These are phyloP conservation scores for Oithona nana DNA, from an alignment of 2,888 invertebrate species.

Conservation along the genomic window DNA sequence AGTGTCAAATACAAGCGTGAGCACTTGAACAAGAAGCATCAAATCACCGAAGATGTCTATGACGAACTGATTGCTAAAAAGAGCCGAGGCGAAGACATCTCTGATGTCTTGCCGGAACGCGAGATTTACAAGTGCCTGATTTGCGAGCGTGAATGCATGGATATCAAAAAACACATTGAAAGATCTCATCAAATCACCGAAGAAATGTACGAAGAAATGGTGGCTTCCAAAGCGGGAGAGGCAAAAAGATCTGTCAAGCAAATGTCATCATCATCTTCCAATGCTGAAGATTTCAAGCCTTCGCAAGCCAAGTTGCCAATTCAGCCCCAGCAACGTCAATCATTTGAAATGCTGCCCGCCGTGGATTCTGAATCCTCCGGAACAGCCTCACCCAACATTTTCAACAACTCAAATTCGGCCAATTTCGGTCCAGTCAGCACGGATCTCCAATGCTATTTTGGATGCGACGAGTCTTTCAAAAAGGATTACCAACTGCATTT, in stretches of 20 bases:
- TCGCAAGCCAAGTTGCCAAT: neutral
- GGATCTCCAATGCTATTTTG: conserved; percentile 15
- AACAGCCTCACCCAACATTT: neutral
- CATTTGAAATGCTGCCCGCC: neutral
- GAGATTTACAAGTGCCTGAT: conserved; percentile 4
- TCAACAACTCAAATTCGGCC: neutral
- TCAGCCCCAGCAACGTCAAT: neutral
- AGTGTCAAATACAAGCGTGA: conserved; percentile 9
- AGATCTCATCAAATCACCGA: conserved; percentile 8
- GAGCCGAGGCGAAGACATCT: conserved; percentile 4
- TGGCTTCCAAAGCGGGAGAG: neutral
- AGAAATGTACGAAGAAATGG: conserved; percentile 1
- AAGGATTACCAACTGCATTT: conserved; percentile 17
- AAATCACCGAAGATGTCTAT: conserved; percentile 14
- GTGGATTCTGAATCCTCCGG: neutral
- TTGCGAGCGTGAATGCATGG: conserved; percentile 13
- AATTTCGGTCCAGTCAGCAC: neutral
- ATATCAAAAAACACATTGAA: conserved; percentile 11
- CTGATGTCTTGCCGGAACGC: neutral
- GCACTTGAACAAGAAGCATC: conserved; percentile 15
- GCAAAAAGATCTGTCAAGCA: neutral
- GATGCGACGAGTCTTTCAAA: conserved; percentile 11
- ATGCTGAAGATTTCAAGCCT: neutral
- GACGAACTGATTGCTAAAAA: conserved; percentile 14
- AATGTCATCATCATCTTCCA: neutral